Conservation (phyloP, 2,113 vertebrate species). For the Turnix velox region DNA sequence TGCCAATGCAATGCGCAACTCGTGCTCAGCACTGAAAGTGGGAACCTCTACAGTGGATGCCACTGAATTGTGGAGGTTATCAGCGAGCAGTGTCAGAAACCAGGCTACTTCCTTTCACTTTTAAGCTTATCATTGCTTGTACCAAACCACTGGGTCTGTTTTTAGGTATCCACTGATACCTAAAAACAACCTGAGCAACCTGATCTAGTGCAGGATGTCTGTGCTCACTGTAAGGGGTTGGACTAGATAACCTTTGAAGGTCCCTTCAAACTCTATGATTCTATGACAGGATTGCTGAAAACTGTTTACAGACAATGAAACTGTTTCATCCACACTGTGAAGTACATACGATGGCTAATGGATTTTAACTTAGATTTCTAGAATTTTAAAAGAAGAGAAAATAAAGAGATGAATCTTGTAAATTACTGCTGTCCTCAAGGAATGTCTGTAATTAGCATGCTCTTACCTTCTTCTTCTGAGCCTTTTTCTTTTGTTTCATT, state of each 20-base stretch:
- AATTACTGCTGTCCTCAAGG: background rate
- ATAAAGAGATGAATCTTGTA: background rate
- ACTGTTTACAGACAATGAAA: background rate
- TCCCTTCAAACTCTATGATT: too few relatives aligned
- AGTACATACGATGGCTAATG: background rate
- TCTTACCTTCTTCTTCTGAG: background rate
- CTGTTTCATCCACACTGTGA: background rate
- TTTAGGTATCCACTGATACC: too few relatives aligned
- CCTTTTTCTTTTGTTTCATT: background rate
- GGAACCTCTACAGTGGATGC: background rate
- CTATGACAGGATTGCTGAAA: background rate
- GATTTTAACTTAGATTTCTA: background rate
- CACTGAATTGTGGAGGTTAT: background rate
- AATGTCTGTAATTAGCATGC: background rate
- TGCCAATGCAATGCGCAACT: accelerated
- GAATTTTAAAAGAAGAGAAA: too few relatives aligned
- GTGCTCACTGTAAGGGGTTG: too few relatives aligned
- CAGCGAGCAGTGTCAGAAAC: background rate
- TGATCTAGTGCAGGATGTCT: too few relatives aligned
- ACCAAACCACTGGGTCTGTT: too few relatives aligned
- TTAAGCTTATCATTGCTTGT: background rate
- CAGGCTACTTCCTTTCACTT: background rate
- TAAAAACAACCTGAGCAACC: background rate
- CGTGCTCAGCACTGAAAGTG: accelerated
- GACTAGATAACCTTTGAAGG: too few relatives aligned